A percentile compares a stretch with the other conserved stretches of the same genome.
phyloP scores from a whole-genome alignment of 2,113 vertebrate genomes.

The Rhodinocichla rosea region DNA sequence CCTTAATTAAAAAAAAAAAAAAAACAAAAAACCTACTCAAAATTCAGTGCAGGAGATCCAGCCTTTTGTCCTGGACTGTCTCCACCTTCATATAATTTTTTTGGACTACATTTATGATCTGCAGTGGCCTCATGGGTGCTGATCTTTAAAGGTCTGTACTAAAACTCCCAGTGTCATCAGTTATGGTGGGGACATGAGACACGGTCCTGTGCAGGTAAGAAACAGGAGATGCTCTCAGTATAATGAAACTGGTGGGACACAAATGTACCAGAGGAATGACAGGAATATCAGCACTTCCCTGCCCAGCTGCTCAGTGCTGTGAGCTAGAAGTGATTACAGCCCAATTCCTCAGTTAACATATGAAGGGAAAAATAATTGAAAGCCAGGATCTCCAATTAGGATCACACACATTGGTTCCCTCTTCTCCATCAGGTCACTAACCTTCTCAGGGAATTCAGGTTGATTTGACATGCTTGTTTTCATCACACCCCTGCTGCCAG shows the following conservation, averaged over 20 bases:
- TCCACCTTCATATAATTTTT: neutral
- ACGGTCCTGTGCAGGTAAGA: neutral
- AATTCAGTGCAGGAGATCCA: neutral
- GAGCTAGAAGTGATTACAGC: neutral
- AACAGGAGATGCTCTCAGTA: neutral
- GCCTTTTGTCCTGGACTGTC: neutral
- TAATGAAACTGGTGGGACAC: neutral
- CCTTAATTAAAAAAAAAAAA: neutral
- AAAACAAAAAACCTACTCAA: neutral
- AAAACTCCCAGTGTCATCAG: neutral
- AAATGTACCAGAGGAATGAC: neutral
- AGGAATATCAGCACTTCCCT: neutral
- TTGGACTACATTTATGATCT: neutral
- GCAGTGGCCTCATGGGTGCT: neutral
- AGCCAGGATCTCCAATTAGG: neutral
- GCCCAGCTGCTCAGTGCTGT: neutral
- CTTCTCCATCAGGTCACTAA: neutral
- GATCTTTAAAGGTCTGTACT: neutral
- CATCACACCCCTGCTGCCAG: neutral
- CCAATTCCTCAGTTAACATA: neutral
- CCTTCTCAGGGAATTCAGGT: neutral
- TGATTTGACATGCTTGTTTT: neutral
- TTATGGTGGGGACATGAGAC: neutral
- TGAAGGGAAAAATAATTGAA: neutral
- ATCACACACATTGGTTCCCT: neutral